These are phyloP conservation scores for Tinamus major DNA, from an alignment of 2,797 vertebrate genomes.

Conservation along the genomic window DNA sequence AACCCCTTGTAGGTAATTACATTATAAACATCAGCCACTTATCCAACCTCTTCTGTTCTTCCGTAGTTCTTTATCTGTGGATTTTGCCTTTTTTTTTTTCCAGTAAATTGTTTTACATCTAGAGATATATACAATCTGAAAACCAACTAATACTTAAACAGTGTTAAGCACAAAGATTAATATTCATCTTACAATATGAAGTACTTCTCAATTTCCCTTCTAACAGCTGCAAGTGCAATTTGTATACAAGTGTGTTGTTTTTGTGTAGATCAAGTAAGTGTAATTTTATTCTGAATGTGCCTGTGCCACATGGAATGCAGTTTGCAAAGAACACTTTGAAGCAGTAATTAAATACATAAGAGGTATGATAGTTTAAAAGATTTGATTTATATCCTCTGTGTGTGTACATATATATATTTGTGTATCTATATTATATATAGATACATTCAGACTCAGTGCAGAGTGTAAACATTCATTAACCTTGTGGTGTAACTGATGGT, in stretches of 20 bases:
- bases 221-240: conserved; percentile 45
- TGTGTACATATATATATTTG: background rate
- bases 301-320: background rate
- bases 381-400: background rate
- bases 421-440: background rate
- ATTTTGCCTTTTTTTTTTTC: background rate
- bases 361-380: background rate
- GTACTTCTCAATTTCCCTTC: conserved; percentile 10
- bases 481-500: too few species aligned
- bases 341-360: background rate
- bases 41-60: background rate
- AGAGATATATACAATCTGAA: background rate
- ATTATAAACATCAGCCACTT: background rate
- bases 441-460: background rate
- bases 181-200: conserved; percentile 6
- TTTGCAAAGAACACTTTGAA: conserved; percentile 30
- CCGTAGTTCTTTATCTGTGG: background rate
- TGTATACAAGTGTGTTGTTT: background rate
- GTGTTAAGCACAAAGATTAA: conserved; percentile 13
- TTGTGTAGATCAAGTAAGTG: background rate
- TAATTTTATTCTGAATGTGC: background rate
- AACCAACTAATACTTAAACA: conserved; percentile 44
- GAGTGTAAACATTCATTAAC: background rate
- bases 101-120: background rate
- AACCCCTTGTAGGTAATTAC: background rate